Conservation (phyloP, 1,140 invertebrate species). For the Drosophila teissieri region DNA sequence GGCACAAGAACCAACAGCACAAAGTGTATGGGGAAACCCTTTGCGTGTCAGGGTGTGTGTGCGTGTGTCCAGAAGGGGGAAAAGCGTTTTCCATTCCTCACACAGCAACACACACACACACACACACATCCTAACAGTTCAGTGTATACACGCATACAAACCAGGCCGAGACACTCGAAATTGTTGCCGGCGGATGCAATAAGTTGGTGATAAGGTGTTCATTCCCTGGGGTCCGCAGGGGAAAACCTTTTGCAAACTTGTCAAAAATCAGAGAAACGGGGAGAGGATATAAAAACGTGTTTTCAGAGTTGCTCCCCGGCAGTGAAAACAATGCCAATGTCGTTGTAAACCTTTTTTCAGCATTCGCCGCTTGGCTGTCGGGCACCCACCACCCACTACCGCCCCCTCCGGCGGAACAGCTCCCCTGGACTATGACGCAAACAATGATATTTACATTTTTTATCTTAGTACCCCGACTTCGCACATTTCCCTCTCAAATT, state of each 20-base stretch:
- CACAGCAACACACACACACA: constrained; percentile 2
- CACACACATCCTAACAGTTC: neutral
- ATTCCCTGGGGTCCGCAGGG: constrained; percentile 71
- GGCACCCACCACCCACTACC: constrained; percentile 5
- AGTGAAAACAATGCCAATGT: constrained; percentile 77
- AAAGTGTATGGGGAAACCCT: constrained; percentile 61
- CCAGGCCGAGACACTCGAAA: constrained; percentile 70
- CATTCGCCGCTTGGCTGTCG: constrained; percentile 30
- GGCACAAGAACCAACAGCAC: constrained; percentile 66
- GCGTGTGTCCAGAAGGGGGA: constrained; percentile 62
- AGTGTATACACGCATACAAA: constrained; percentile 26
- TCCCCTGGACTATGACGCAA: constrained; percentile 62
- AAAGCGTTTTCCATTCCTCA: constrained; percentile 33
- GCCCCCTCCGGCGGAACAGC: neutral
- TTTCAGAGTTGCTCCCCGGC: constrained; percentile 29
- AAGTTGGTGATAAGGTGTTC: constrained; percentile 83
- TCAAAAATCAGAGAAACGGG: constrained; percentile 74
- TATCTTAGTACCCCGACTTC: constrained; percentile 43
- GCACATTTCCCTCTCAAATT: constrained; percentile 74
- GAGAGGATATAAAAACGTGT: constrained; percentile 59
- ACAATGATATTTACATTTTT: constrained; percentile 83
- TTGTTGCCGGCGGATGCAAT: constrained; percentile 82
- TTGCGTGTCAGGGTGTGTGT: constrained; percentile 38
- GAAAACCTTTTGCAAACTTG: constrained; percentile 70
- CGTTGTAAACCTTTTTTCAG: constrained; percentile 77